Evolutionary conservation across 2,113 vertebrate genomes (phyloP), one percentile per base, ranked within the genome.

Genomic region (Coptodon bakossiorum): DNA sequence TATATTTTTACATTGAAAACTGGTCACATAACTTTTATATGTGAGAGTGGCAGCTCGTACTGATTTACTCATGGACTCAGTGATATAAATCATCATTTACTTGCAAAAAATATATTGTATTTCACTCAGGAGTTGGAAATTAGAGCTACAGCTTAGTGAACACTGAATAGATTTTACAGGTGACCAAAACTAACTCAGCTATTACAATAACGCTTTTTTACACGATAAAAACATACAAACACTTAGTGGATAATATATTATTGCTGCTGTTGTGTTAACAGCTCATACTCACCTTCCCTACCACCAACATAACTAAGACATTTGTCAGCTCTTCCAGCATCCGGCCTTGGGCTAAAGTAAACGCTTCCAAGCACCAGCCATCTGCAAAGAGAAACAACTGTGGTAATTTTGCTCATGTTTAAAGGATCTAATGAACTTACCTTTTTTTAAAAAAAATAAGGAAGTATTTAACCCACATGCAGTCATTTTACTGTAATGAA

Each of bases 311-410:
- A 5, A 98, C 92, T 52, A 98, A 95, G 36, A 96, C 38, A 1
- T 97, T 93, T 2, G 80, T 96, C 29, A 98, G 90, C 50, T 98
- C 96, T 16, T 95, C 93, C 3, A 97, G 92, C 86, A 97, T 97
- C 83, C 96, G 95, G 57, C 96, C 95, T 91, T 97, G 98, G n/a
- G 98, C 97, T 0, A 97, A 92, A 83, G 94, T 95, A 89, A 99
- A 99, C 24, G 97, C 97, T 94, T 99, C 97, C 16, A 99, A 93
- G 76, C 98, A 99, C 98, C 98, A 99, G 2, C 97, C 97, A 1
- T 99, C 98, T 80, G 16, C 19, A 87, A 31, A 88, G 45, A 84
- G 5, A 4, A 11, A 86, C 1, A 3, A 59, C 9, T 5, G 4
- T 4, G 40, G 86, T 56, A 17, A 17, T 82, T 45, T 13, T 10